These are phyloP conservation scores for Pentalonia nigronervosa DNA, from an alignment of 1,140 invertebrate genomes.

Conservation along the genomic window DNA sequence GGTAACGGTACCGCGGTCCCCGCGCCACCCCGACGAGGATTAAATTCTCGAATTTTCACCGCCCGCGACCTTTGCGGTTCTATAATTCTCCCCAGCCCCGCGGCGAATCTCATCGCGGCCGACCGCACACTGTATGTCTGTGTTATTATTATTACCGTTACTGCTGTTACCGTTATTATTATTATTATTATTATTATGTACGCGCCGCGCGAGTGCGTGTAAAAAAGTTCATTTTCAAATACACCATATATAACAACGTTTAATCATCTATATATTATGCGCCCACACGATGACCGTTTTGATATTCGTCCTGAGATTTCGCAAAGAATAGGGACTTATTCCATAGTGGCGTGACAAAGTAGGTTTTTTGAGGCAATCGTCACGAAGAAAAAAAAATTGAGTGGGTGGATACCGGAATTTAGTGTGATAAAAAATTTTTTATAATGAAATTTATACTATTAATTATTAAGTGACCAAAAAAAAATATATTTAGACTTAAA, in stretches of 20 bases:
- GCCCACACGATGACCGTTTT: not conserved
- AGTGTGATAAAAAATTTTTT: no score
- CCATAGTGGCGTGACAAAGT: no score
- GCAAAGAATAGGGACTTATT: not conserved
- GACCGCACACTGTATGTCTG: not conserved
- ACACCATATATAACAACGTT: not conserved
- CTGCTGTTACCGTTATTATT: not conserved
- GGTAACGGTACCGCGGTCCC: not conserved
- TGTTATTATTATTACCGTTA: not conserved
- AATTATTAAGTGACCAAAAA: no score
- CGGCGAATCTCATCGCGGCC: not conserved
- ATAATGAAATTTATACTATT: no score
- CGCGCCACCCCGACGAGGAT: not conserved
- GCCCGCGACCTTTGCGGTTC: conserved; percentile 17
- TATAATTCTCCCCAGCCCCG: not conserved
- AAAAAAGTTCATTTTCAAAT: not conserved
- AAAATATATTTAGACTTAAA: no score
- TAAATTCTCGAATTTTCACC: conserved; percentile 53
- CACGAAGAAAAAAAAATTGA: no score
- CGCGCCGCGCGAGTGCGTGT: no score
- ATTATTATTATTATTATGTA: not conserved
- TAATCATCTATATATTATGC: not conserved
- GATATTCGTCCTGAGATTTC: not conserved
- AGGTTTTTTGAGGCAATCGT: no score
- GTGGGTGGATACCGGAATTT: no score